These are phyloP conservation scores for Tolmerus cingulatus DNA, from an alignment of 2,888 invertebrate species.

Conservation along the genomic window DNA sequence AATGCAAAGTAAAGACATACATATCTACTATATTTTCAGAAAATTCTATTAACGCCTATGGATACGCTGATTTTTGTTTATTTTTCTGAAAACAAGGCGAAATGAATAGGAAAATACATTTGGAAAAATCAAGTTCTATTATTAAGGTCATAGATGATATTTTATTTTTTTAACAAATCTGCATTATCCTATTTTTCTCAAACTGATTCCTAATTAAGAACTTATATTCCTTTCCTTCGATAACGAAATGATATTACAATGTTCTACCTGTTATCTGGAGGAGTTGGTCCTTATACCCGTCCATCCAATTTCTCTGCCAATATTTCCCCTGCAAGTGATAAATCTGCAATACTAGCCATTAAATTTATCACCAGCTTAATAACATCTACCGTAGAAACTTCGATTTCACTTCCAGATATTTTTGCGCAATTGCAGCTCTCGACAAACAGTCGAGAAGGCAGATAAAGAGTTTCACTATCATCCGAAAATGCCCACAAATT, in stretches of 20 bases:
- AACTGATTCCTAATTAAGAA: no score
- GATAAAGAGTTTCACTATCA: slow-evolving; percentile 48
- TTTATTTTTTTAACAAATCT: background rate
- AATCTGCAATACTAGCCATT: background rate
- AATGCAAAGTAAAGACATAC: background rate
- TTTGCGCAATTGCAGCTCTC: slow-evolving; percentile 18
- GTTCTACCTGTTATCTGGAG: background rate
- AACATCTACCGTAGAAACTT: background rate
- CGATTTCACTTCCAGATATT: slow-evolving; percentile 39
- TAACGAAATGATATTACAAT: background rate
- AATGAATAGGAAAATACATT: no score
- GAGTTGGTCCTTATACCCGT: background rate
- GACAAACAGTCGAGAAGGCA: slow-evolving; percentile 11
- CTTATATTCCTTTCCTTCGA: no score
- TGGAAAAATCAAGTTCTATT: no score
- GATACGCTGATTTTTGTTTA: no score
- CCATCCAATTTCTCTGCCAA: background rate
- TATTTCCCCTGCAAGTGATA: background rate
- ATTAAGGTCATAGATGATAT: no score
- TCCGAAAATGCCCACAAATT: slow-evolving; percentile 34
- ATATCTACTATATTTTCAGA: no score
- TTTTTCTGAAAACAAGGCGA: no score
- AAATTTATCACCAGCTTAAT: background rate
- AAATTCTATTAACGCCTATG: no score
- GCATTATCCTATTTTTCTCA: background rate